Evolutionary conservation across 2,113 vertebrate species (phyloP), one percentile per base, ranked within the genome.

Genomic region (Gobio gobio): DNA sequence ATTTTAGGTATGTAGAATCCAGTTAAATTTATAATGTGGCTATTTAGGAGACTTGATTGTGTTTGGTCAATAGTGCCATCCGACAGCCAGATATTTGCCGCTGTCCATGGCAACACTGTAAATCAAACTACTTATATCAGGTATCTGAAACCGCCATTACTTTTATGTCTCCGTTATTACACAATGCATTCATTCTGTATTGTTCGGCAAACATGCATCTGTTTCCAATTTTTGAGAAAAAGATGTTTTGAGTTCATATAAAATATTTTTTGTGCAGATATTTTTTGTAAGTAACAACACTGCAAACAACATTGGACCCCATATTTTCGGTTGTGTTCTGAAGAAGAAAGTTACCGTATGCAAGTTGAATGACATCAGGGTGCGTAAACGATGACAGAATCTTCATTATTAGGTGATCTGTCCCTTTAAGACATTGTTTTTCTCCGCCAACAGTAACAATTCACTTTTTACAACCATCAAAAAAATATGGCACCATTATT

Each of bases 401-500:
- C 22, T 24, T 61, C 9, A 24, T 61, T 61, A 26, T 12, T 12
- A 10, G 58, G 59, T 61, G n/a, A 61, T 26, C 59, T 61, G n/a
- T 12, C 22, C 10, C n/a, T 73, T 73, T 73, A 73, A 68, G 22
- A 45, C 70, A 14, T 36, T 54, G 22, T 16, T 8, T 24, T 24
- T 59, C 29, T 43, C 12, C 43, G 36, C 7, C 22, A 16, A 63
- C 40, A 26, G 36, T 20, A 61, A 45, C n/a, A 59, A 78, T 51
- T 29, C 47, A 40, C 33, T 64, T 40, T 78, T 43, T 61, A 8
- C 12, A 12, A 16, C 8, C 14, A 26, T 59, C 4, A 10, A 54
- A 45, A 75, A 45, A 45, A 47, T 73, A 73, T 47, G 36, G 66
- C 64, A 33, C 63, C 5, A 73, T 73, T 82, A 56, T 45, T 86